Conservation (phyloP, 2,888 invertebrate species). For the Amorpha juglandis region DNA sequence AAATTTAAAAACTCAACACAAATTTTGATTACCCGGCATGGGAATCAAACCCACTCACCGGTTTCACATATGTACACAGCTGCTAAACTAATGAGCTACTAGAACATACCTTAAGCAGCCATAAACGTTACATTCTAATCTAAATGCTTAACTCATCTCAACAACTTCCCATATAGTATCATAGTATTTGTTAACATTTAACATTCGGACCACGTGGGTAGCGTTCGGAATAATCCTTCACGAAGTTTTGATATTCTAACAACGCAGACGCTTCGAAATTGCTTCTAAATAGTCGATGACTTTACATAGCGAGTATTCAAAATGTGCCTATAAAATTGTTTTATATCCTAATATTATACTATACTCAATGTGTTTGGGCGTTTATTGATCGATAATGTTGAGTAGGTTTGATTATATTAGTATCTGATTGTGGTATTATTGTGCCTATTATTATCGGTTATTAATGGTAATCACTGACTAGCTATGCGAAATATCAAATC, state of each 20-base stretch:
- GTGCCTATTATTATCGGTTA: too few relatives aligned
- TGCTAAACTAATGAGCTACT: neutral
- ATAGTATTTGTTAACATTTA: constrained; percentile 15
- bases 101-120: neutral
- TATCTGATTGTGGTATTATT: too few relatives aligned
- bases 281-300: constrained; percentile 20
- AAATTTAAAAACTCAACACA: too few relatives aligned
- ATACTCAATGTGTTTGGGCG: neutral
- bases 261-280: constrained; percentile 11
- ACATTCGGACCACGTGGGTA: constrained; percentile 4
- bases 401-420: constrained; percentile 1
- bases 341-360: neutral
- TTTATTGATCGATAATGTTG: neutral
- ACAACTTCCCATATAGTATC: constrained; percentile 17
- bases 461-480: too few relatives aligned
- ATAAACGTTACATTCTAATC: neutral
- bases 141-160: neutral
- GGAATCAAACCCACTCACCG: too few relatives aligned
- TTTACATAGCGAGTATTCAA: constrained; percentile 13
- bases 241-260: constrained; percentile 23
- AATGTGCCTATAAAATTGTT: constrained; percentile 10
- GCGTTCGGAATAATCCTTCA: constrained; percentile 25
- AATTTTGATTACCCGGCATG: too few relatives aligned
- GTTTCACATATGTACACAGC: neutral
- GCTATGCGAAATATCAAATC: too few relatives aligned